Evolutionary conservation across 2,888 invertebrate species (phyloP), one percentile per base, ranked within the genome.

Genomic region (Cerceris ruficornis): DNA sequence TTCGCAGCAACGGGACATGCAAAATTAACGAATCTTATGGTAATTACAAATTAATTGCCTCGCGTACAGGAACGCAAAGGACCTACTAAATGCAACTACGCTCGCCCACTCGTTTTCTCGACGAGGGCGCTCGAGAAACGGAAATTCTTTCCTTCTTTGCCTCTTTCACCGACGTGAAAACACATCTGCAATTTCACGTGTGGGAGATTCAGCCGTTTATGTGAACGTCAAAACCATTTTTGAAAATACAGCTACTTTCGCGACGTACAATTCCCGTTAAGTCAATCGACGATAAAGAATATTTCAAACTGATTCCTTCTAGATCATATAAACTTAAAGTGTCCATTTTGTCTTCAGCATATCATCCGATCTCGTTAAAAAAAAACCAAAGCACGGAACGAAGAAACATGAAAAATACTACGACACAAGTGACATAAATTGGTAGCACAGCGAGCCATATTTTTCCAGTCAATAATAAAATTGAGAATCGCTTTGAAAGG

Each of bases 11-110:
- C 54, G 65, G 58, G 73, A 75, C 65, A 72, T 70, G 67, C 75
- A 64, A 76, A 74, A 79, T 77, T 78, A 83, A 77, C 69, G 81
- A 81, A 77, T 81, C 77, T 62, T 59, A 15, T 57, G 64, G 68
- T 84, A 84, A 79, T 81, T 84, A 60, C 73, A 67, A 84, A 84
- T 81, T 83, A 81, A 84, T 84, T 83, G 64, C 80, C 60, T 69
- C 64, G 54, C 68, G 60, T 54, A 57, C 65, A 62, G 58, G 43
- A 69, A 49, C 68, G 75, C 58, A 71, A 59, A 81, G 70, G 71
- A 71, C 74, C 69, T 62, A 46, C 65, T 50, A 59, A 79, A 75
- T 75, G 75, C 52, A 71, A 52, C 68, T 46, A 43, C 41, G 43
- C 70, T 59, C 43, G 69, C 46, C 42, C 57, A 2, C 57, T 42